Evolutionary conservation across 2,797 vertebrate species (phyloP).

Genomic region (Eospalax fontanierii): DNA sequence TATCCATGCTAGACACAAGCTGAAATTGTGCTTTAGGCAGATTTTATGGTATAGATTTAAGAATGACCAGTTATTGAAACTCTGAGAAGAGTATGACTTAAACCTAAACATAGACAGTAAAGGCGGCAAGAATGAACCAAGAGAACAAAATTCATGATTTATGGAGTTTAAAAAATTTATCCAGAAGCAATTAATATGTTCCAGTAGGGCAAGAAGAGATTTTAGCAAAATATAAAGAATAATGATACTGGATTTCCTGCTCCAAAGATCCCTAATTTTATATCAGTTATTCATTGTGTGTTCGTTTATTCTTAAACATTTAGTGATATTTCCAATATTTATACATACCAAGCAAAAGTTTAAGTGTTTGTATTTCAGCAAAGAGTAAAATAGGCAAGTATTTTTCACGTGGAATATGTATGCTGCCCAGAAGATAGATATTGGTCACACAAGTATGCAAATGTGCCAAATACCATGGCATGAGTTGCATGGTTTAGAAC

Average conservation of each 20-base stretch:
- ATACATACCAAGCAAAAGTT: not conserved
- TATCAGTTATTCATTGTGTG: not conserved
- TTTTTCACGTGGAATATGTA: not conserved
- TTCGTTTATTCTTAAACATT: conserved; percentile 48
- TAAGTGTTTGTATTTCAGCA: not conserved
- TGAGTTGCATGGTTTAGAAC: too few species aligned
- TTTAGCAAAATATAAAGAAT: not conserved
- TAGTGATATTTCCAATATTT: not conserved
- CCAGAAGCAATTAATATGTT: not conserved
- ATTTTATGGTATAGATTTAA: not conserved
- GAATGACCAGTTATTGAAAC: not conserved
- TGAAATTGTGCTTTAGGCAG: not conserved
- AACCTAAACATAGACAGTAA: not conserved
- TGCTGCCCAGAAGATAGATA: not conserved
- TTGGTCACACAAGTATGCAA: too few species aligned
- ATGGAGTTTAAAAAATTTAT: not conserved
- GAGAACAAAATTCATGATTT: not conserved
- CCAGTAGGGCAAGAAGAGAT: not conserved
- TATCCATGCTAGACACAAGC: not conserved
- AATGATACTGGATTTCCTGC: not conserved
- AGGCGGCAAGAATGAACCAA: not conserved
- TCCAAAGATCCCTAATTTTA: not conserved
- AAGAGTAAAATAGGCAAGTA: conserved; percentile 9
- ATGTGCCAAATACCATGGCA: too few species aligned
- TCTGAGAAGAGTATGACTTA: not conserved